A percentile compares a stretch with the other conserved stretches of the same genome.
phyloP scores from a whole-genome alignment of 2,113 vertebrate genomes.

The Sphyrna mokarran region DNA sequence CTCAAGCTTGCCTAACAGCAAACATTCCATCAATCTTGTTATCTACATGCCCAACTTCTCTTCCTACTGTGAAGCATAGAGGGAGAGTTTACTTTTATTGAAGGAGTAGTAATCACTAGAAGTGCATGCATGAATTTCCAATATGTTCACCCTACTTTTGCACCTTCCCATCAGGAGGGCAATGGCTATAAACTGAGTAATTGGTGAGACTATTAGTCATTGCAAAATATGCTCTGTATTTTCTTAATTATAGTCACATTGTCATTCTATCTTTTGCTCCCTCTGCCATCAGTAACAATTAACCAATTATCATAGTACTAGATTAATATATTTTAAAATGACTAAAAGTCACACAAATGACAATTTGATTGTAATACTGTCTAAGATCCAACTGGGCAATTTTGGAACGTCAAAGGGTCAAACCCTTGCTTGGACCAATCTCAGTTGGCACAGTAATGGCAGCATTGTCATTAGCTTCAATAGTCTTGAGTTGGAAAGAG shows the following conservation, averaged over 20 bases:
- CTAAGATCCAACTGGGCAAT: neutral
- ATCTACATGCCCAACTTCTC: neutral
- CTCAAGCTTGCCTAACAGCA: neutral
- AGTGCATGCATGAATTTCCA: too few species aligned
- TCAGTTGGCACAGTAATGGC: neutral
- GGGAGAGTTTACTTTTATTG: neutral
- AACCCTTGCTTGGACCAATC: neutral
- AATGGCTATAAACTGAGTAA: neutral
- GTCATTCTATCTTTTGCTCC: neutral
- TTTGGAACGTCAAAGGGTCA: neutral
- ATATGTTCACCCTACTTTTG: too few species aligned
- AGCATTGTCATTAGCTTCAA: neutral
- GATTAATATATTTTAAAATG: neutral
- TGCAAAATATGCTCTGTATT: neutral
- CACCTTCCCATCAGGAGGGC: neutral
- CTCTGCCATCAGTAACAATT: neutral
- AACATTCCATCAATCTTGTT: constrained; percentile 15
- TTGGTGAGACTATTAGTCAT: neutral
- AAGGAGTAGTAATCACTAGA: neutral
- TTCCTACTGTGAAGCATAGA: neutral
- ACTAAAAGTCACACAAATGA: neutral
- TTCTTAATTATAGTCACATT: neutral
- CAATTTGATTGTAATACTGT: neutral
- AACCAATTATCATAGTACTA: neutral
- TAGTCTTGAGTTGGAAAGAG: neutral